Percentiles rank a stretch among this genome's conserved stretches.
phyloP scores from a whole-genome alignment of 2,888 invertebrate species.

The Eupithecia pulchellata region DNA sequence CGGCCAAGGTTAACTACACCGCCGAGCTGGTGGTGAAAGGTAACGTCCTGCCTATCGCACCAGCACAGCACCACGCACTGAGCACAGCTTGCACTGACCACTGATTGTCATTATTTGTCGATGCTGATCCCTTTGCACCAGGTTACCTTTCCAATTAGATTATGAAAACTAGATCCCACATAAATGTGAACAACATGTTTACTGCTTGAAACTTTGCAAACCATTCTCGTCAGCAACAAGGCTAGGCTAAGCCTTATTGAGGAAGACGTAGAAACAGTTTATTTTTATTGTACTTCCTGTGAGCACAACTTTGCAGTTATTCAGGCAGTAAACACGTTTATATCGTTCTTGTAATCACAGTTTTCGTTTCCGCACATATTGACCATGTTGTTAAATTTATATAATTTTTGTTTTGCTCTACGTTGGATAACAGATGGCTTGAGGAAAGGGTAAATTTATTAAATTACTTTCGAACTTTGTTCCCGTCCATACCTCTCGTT shows the following conservation, averaged over 20 bases:
- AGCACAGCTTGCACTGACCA: conserved; percentile 51
- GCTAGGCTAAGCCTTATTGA: background rate
- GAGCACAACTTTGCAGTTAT: conserved; percentile 13
- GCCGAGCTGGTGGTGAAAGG: conserved; percentile 91
- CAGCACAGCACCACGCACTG: conserved; percentile 54
- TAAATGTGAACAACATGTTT: conserved; percentile 21
- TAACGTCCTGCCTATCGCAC: conserved; percentile 63
- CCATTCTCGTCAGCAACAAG: background rate
- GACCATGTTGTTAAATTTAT: conserved; percentile 47
- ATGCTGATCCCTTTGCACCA: conserved; percentile 44
- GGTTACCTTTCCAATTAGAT: conserved; percentile 36
- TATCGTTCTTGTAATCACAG: conserved; percentile 40
- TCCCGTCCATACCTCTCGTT: background rate
- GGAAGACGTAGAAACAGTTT: background rate
- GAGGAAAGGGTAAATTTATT: conserved; percentile 72
- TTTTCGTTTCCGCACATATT: conserved; percentile 46
- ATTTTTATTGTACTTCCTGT: background rate
- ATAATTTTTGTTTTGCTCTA: conserved; percentile 75
- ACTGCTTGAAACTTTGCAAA: conserved; percentile 21
- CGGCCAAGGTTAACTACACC: conserved; percentile 90
- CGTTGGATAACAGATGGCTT: conserved; percentile 82
- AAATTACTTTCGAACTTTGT: conserved; percentile 18
- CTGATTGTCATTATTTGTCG: conserved; percentile 38
- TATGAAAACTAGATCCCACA: conserved; percentile 9
- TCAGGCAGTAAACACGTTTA: conserved; percentile 34